Evolutionary conservation across 2,797 vertebrate species (phyloP), one percentile per base, ranked within the genome.

Genomic region (Alectoris magna): DNA sequence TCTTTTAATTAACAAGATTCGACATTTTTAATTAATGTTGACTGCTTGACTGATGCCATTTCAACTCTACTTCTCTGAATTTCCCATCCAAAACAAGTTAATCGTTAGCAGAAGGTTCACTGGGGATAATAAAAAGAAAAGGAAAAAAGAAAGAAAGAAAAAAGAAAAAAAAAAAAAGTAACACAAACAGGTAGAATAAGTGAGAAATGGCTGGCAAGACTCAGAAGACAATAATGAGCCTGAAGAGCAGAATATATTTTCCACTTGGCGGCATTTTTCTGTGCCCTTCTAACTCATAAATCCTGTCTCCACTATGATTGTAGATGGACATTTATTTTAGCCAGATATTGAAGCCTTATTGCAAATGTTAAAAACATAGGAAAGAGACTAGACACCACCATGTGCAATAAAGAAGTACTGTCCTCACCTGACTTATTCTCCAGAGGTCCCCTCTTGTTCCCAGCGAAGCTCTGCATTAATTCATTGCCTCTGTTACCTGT

Each of bases 81-180:
- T 70, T 83, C 49, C 55, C 46, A 51, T 94, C 58, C 43, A 87
- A 74, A 91, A 91, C 73, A 94, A 83, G 79, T 91, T 83, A 92
- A 77, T 85, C 66, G 72, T 87, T 91, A 78, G 70, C 24, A 78
- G 51, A 80, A 56, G 31, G 39, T 73, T 59, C 71, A 46, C 55
- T 27, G 6, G 7, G 23, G 12, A 59, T n/a, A 53, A 36, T 1
- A 8, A 44, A 7, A 56, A 43, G 5, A 11, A 39, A 39, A 39
- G 38, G 3, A 13, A 3, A 41, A 41, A 41, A 41, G 39, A 41
- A 41, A 41, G 13, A 12, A 41, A 41, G 13, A 41, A 17, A 21
- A 19, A 38, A 12, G 3, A 7, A 8, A 16, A 19, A 2, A 7
- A 22, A 13, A 10, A 4, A 13, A 3, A 1, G 7, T 2, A 2